phyloP scores from a whole-genome alignment of 2,888 invertebrate species.

The Harpagoxenus sublaevis region DNA sequence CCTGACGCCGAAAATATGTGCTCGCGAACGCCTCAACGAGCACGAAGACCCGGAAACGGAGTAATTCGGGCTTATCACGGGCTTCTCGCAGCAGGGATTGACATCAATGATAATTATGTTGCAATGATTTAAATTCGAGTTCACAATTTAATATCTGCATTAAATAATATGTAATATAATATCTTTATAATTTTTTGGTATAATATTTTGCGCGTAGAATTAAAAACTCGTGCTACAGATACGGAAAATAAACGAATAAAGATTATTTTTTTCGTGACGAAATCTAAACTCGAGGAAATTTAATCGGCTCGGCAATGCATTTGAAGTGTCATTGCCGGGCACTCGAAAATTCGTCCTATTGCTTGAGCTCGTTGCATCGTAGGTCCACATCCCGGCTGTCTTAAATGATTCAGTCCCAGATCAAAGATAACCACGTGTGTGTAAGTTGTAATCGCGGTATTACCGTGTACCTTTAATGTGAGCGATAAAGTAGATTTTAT shows the following conservation, averaged over 20 bases:
- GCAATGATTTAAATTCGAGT: constrained; percentile 10
- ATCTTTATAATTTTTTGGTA: not conserved
- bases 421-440: constrained; percentile 57
- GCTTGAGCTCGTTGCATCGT: constrained; percentile 24
- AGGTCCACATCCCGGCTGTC: constrained; percentile 33
- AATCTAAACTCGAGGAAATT: not conserved
- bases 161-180: not conserved
- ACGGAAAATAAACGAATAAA: not conserved
- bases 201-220: not conserved
- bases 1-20: constrained; percentile 48
- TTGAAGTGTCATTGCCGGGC: not conserved
- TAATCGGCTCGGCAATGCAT: not conserved
- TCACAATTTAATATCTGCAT: not conserved
- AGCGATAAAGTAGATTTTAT: constrained; percentile 66
- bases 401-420: constrained; percentile 52
- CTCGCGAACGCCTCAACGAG: constrained; percentile 36
- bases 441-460: constrained; percentile 61
- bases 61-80: constrained; percentile 14
- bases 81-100: not conserved
- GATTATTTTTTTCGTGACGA: not conserved
- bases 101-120: not conserved
- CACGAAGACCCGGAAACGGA: constrained; percentile 24
- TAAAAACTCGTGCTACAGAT: not conserved
- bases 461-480: constrained; percentile 58
- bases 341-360: constrained; percentile 13